Percentiles rank a stretch among this genome's conserved stretches.
phyloP scores from a whole-genome alignment of 2,113 vertebrate species.

The Melospiza georgiana region DNA sequence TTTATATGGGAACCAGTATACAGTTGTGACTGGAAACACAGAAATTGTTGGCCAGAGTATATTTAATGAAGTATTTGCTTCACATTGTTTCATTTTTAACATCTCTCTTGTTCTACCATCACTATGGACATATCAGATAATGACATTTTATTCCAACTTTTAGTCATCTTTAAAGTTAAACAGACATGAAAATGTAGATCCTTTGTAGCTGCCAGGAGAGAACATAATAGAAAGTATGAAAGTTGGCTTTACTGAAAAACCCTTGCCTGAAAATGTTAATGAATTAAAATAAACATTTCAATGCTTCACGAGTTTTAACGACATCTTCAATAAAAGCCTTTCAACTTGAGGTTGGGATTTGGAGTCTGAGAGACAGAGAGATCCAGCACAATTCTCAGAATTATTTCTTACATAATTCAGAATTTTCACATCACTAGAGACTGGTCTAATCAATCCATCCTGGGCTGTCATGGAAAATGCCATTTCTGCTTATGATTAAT shows the following conservation, averaged over 20 bases:
- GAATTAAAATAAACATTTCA: not conserved
- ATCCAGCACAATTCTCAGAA: not conserved
- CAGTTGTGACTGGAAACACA: not conserved
- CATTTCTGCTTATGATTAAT: not conserved
- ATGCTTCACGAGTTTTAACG: fast-evolving
- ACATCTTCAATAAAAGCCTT: not conserved
- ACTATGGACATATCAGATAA: not conserved
- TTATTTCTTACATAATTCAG: not conserved
- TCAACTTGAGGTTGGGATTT: not conserved
- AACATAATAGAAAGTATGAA: not conserved
- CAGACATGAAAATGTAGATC: not conserved
- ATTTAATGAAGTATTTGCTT: conserved; percentile 32
- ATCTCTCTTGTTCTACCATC: not conserved
- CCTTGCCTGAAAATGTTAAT: not conserved
- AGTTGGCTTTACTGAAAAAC: not conserved
- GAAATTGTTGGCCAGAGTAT: not conserved
- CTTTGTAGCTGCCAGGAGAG: not conserved
- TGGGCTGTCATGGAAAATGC: not conserved
- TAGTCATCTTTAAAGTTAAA: conserved; percentile 19
- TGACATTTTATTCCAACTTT: conserved; percentile 8
- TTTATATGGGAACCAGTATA: not conserved
- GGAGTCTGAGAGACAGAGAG: not conserved
- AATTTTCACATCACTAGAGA: not conserved
- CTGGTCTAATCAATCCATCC: not conserved
- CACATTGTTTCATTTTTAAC: conserved; percentile 26